Conservation (phyloP, 2,888 invertebrate genomes). For the Epinotia ramella region DNA sequence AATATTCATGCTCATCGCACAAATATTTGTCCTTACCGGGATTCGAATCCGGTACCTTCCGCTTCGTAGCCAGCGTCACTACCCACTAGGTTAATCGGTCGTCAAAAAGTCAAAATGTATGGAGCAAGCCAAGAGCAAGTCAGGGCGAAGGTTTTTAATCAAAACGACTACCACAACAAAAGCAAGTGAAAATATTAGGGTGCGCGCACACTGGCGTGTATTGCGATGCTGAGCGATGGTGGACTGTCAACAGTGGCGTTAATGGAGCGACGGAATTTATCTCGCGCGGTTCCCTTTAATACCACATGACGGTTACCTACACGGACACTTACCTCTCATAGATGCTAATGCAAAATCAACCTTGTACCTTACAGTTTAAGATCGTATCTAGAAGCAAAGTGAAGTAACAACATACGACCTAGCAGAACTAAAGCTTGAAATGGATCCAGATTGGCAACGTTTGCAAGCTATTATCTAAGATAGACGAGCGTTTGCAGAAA, state of each 20-base stretch:
- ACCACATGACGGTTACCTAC: constrained; percentile 25
- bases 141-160: constrained; percentile 17
- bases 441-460: constrained; percentile 28
- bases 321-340: constrained; percentile 18
- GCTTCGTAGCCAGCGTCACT: too few relatives aligned
- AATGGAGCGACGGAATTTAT: constrained; percentile 40
- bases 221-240: constrained; percentile 45
- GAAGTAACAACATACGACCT: not conserved
- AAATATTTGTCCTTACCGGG: too few relatives aligned
- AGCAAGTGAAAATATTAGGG: constrained; percentile 39
- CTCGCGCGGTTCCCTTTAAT: constrained; percentile 36
- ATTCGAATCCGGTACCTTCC: too few relatives aligned
- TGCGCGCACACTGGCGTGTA: constrained; percentile 39
- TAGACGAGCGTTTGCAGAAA: not conserved
- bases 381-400: not conserved
- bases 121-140: not conserved
- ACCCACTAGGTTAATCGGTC: too few relatives aligned
- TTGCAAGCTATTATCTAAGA: constrained; percentile 27
- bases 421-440: not conserved
- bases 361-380: not conserved
- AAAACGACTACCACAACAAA: not conserved
- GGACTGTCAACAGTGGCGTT: constrained; percentile 36
- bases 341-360: not conserved
- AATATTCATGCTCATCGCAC: too few relatives aligned
- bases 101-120: too few relatives aligned